Percentiles rank a stretch among this genome's conserved stretches.
Evolutionary conservation across 92 coral and sea anemone genomes (phyloP).

Genomic region (Palythoa caribaeorum): DNA sequence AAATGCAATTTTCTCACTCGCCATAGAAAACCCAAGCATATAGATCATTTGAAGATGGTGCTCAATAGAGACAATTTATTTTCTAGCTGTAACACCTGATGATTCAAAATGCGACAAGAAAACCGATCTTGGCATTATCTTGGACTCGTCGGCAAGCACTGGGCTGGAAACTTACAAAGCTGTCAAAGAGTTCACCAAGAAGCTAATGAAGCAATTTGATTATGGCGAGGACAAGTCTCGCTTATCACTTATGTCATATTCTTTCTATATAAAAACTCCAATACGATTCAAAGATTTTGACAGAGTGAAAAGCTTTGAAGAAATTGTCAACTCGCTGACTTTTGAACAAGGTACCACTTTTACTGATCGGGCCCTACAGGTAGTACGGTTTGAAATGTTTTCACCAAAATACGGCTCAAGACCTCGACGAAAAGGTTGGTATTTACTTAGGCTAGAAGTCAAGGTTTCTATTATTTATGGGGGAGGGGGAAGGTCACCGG

Average conservation of each 20-base stretch:
- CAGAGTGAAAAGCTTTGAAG: not conserved
- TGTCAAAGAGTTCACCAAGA: not conserved
- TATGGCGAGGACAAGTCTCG: constrained; percentile 32
- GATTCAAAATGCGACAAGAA: constrained; percentile 28
- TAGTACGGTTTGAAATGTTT: constrained; percentile 20
- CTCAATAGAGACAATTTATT: not conserved
- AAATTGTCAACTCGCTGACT: not conserved
- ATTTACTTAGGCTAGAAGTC: too few relatives aligned
- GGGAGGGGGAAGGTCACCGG: too few relatives aligned
- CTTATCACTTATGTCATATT: constrained; percentile 31
- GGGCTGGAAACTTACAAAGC: not conserved
- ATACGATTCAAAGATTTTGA: constrained; percentile 31
- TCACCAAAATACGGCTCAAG: constrained; percentile 31
- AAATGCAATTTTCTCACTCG: not conserved
- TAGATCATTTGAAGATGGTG: not conserved
- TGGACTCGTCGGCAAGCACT: constrained; percentile 33
- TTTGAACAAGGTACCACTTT: constrained; percentile 12
- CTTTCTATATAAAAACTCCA: constrained; percentile 12
- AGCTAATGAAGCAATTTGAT: not conserved
- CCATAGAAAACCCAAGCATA: not conserved
- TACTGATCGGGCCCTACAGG: constrained; percentile 17
- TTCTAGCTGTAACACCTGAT: constrained; percentile 1
- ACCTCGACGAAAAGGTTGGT: constrained; percentile 39
- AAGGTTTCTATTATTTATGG: too few relatives aligned
- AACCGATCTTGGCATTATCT: constrained; percentile 15